phyloP scores from a whole-genome alignment of 1,140 invertebrate species.

The Cotesia vestalis region DNA sequence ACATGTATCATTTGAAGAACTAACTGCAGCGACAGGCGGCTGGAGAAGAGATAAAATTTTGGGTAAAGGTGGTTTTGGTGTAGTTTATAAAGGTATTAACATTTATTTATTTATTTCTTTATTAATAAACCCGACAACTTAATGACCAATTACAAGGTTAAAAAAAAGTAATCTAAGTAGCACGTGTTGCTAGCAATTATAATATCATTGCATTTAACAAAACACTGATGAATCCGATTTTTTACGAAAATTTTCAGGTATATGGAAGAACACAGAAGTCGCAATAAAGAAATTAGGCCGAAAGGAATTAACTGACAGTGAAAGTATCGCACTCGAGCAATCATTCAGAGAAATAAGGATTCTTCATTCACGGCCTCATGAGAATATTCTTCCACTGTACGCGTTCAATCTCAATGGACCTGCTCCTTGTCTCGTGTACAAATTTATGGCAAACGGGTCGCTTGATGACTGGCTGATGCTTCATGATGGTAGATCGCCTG shows the following conservation, averaged over 20 bases:
- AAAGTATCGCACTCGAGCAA: slow-evolving; percentile 73
- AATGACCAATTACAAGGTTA: too few species aligned
- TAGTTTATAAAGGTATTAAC: slow-evolving; percentile 81
- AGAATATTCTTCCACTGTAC: slow-evolving; percentile 93
- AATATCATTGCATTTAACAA: too few species aligned
- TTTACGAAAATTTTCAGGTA: slow-evolving; percentile 62
- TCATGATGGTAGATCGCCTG: slow-evolving; percentile 67
- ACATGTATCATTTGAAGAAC: slow-evolving; percentile 71
- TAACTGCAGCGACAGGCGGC: slow-evolving; percentile 78
- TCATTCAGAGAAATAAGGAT: slow-evolving; percentile 80
- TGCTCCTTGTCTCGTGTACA: slow-evolving; percentile 90
- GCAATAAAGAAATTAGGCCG: slow-evolving; percentile 86
- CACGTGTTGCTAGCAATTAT: too few species aligned
- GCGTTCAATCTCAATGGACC: slow-evolving; percentile 79
- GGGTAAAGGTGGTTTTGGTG: slow-evolving; percentile 91
- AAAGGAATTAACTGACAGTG: slow-evolving; percentile 64
- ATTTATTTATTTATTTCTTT: neutral
- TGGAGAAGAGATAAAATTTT: slow-evolving; percentile 80
- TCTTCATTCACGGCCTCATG: slow-evolving; percentile 85
- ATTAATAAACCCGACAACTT: neutral
- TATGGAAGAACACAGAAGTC: slow-evolving; percentile 88
- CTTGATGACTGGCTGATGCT: slow-evolving; percentile 83
- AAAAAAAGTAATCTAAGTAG: too few species aligned
- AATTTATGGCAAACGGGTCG: slow-evolving; percentile 92
- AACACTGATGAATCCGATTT: too few species aligned